These are phyloP conservation scores for Ptilonorhynchus violaceus DNA, from an alignment of 2,113 vertebrate species.

Conservation along the genomic window DNA sequence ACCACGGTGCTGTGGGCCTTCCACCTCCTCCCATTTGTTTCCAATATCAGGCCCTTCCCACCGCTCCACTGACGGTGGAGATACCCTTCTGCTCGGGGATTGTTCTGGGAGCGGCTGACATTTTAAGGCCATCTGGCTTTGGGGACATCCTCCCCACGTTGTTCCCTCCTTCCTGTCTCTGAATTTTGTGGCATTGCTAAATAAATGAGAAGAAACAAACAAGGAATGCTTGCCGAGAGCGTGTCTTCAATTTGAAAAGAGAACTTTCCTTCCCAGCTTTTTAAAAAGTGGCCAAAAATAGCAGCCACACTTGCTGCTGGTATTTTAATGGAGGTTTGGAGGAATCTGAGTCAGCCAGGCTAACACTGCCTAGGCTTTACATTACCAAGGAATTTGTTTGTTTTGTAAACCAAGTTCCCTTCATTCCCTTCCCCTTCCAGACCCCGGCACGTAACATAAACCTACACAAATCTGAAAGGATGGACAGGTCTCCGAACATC, in stretches of 20 bases:
- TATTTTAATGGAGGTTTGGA: slow-evolving; percentile 79
- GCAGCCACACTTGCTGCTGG: slow-evolving; percentile 66
- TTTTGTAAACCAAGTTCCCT: slow-evolving; percentile 74
- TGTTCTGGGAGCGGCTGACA: background rate
- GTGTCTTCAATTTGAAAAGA: slow-evolving; percentile 8
- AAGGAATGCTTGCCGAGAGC: background rate
- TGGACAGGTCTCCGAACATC: background rate
- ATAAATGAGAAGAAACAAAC: background rate
- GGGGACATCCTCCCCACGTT: background rate
- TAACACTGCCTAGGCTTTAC: slow-evolving; percentile 66
- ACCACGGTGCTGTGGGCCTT: background rate
- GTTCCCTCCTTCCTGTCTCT: background rate
- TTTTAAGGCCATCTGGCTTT: background rate
- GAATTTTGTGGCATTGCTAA: background rate
- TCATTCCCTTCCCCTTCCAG: slow-evolving; percentile 33
- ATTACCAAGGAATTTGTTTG: slow-evolving; percentile 74
- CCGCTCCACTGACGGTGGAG: background rate
- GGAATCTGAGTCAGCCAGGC: slow-evolving; percentile 75
- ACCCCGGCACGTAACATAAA: slow-evolving; percentile 8
- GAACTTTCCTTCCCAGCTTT: slow-evolving; percentile 17
- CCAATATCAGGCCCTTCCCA: background rate
- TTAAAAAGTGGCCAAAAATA: slow-evolving; percentile 42
- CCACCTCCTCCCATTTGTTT: background rate
- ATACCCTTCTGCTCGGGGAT: background rate
- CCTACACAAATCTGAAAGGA: background rate